Evolutionary conservation across 2,888 invertebrate genomes (phyloP).

Genomic region (Leptopilina syphax): DNA sequence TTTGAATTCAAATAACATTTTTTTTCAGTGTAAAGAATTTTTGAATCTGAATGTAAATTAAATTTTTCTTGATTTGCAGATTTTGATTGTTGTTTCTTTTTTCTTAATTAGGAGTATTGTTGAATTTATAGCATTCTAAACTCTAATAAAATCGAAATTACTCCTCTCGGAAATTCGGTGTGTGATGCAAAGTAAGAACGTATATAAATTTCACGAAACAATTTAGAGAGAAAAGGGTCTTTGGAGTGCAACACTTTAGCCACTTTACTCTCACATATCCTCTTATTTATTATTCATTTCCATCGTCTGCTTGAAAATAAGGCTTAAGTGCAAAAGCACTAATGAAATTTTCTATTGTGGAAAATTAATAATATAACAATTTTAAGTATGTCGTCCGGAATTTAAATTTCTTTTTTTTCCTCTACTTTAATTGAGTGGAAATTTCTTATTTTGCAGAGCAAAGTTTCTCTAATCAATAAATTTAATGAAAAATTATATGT

Average conservation of each 20-base stretch:
- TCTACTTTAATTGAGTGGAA: neutral
- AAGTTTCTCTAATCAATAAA: too few species aligned
- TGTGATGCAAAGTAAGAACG: slow-evolving; percentile 30
- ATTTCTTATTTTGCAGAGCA: neutral
- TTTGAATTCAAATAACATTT: too few species aligned
- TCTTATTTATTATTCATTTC: slow-evolving; percentile 30
- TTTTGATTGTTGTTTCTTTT: neutral
- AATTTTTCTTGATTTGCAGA: too few species aligned
- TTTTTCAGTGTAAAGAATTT: too few species aligned
- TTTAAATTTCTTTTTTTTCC: neutral
- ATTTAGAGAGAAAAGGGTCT: slow-evolving; percentile 31
- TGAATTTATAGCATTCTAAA: neutral
- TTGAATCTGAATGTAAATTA: too few species aligned
- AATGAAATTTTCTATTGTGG: slow-evolving; percentile 9
- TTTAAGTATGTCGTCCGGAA: neutral
- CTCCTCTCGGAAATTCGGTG: slow-evolving; percentile 22
- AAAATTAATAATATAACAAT: neutral
- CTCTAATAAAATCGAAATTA: slow-evolving; percentile 9
- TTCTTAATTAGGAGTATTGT: slow-evolving; percentile 13
- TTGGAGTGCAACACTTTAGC: slow-evolving; percentile 28
- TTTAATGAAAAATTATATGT: too few species aligned
- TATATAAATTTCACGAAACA: slow-evolving; percentile 24
- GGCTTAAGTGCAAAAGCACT: slow-evolving; percentile 30
- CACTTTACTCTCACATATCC: slow-evolving; percentile 30
- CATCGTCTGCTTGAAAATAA: slow-evolving; percentile 11